Evolutionary conservation across 2,888 invertebrate species (phyloP), one percentile per base, ranked within the genome.

Genomic region (Drosophila ustulata): DNA sequence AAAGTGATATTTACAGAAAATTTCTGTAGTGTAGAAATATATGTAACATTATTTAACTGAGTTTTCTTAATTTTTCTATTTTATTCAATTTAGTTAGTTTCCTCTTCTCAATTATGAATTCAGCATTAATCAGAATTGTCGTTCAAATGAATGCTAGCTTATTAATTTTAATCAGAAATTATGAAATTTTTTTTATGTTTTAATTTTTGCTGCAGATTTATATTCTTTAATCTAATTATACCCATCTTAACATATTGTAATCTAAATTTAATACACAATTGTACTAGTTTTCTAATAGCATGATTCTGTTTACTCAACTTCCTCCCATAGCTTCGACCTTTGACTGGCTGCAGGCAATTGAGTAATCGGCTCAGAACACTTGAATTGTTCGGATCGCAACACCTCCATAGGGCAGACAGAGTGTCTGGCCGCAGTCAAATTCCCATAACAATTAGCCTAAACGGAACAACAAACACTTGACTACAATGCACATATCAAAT

Each of bases 371-470:
- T 51, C n/a, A 13, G 13, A 4, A 52, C 70, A 63, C 53, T 26
- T 46, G 23, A 30, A 28, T 11, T 11, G 11, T 34, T 9, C 2
- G 34, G 25, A 28, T 47, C 28, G 46, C 46, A 37, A 53, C 64
- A 65, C 56, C 64, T 52, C 18, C 39, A 13, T 28, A 41, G 8
- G 9, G 7, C 55, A 50, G 39, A 49, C 51, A 50, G 55, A 23
- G 18, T 51, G 57, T 61, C 51, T 46, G 49, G 61, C 55, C 52
- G 67, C 64, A 55, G 49, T 56, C 82, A 82, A 89, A 89, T 78
- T 90, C 89, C 90, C 90, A 90, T 82, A 90, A 84, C 89, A 89
- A 90, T 90, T 90, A 88, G 77, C 75, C 78, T 77, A 87, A 80
- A 81, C 75, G 80, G 76, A 82, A 82, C 70, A 81, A 88, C 85